Evolutionary conservation across 2,797 vertebrate species (phyloP).

Genomic region (Leptodactylus fallax): DNA sequence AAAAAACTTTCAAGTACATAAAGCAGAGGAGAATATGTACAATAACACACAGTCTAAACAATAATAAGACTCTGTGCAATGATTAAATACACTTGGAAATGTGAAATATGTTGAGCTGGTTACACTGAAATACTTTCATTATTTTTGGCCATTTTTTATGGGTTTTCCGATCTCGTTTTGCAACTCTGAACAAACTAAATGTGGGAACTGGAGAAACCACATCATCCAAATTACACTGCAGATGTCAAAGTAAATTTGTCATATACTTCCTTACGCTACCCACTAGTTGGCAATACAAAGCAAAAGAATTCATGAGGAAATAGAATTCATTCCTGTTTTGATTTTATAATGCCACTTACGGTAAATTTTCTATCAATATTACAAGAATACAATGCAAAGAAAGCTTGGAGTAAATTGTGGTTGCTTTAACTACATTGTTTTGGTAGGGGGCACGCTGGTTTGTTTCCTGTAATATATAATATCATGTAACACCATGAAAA

Average conservation of each 20-base stretch:
- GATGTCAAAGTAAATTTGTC: conserved; percentile 35
- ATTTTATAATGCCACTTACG: neutral
- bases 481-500: neutral
- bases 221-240: conserved; percentile 36
- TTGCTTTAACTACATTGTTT: neutral
- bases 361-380: neutral
- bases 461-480: neutral
- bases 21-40: neutral
- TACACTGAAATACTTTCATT: neutral
- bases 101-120: neutral
- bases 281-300: conserved; percentile 13
- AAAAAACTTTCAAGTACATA: neutral
- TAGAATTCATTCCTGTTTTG: neutral
- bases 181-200: conserved; percentile 14
- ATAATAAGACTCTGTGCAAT: neutral
- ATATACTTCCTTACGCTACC: conserved; percentile 34
- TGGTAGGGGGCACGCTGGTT: neutral
- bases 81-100: neutral
- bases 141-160: conserved; percentile 20
- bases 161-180: conserved; percentile 22
- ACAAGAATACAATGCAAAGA: too few species aligned
- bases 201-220: conserved; percentile 29
- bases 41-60: neutral
- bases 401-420: too few species aligned
- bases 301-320: neutral